These are phyloP conservation scores for Hippocampus barbouri DNA, from an alignment of 2,113 vertebrate genomes.

Conservation along the genomic window DNA sequence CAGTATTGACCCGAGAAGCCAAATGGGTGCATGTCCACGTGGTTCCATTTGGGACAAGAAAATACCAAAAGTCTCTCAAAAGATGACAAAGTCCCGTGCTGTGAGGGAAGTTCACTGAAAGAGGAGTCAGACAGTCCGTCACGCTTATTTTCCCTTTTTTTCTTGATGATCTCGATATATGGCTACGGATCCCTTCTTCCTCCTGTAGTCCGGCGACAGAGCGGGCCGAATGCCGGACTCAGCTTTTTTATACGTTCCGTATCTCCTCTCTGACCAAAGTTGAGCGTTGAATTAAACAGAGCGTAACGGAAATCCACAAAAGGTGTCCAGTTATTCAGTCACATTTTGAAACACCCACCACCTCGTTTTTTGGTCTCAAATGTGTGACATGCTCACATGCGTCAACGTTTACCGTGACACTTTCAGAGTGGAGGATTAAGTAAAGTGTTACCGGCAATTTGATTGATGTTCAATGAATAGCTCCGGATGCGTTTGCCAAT, in stretches of 20 bases:
- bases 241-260: conserved; percentile 43
- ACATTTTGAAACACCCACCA: conserved; percentile 14
- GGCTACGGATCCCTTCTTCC: conserved; percentile 17
- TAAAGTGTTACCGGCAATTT: conserved; percentile 26
- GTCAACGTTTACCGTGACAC: neutral
- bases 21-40: conserved; percentile 1
- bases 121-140: neutral
- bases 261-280: conserved; percentile 12
- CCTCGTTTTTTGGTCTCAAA: conserved; percentile 14
- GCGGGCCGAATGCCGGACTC: conserved; percentile 9
- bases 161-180: conserved; percentile 2
- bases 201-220: conserved; percentile 24
- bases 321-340: conserved; percentile 51
- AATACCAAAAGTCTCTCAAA: neutral
- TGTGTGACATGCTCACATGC: neutral
- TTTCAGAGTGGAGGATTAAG: neutral
- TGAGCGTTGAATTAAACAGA: conserved; percentile 9
- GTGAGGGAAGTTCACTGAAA: neutral
- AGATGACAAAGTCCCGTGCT: neutral
- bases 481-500: conserved; percentile 14
- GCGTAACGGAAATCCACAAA: conserved; percentile 18
- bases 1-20: conserved; percentile 39
- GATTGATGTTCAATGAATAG: conserved; percentile 18
- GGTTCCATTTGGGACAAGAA: conserved; percentile 33
- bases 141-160: neutral